Evolutionary conservation across 2,113 vertebrate genomes (phyloP), one percentile per base, ranked within the genome.

Genomic region (Caracal caracal): DNA sequence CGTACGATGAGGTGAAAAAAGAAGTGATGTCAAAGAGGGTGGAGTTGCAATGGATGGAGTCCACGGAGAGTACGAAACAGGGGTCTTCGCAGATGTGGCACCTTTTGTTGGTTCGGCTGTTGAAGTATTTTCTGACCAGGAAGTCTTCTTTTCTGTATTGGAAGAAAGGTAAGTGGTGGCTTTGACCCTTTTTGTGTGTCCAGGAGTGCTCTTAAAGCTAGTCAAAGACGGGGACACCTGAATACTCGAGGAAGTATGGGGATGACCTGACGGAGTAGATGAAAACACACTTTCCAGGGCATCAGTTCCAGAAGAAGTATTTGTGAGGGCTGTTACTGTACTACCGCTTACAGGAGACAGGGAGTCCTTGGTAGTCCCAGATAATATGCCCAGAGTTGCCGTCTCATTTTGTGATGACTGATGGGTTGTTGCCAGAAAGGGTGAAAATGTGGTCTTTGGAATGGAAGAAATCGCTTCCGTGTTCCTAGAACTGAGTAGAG

Each of bases 161-260:
- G n/a, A 90, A 84, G 91, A 97, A 93, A 86, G 9, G 68, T 56
- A 80, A 53, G 26, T 86, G 7, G 56, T 71, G 10, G 16, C 1
- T 92, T 97, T 95, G 84, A 91, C 4, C 89, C 35, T 91, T 96
- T 75, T 35, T 92, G 68, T 96, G 71, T 87, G 13, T 84, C 43
- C 71, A 66, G 33, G 37, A 26, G 65, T 95, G 19, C 33, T 93
- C n/a, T 56, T 96, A 76, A 90, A 88, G 28, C 37, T 84, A 71
- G 28, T 66, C 53, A 71, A 92, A 94, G 75, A 90, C 71, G 84
- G 75, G 11, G 43, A 96, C 88, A 53, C 13, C 20, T 94, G 92
- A 92, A 63, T 87, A 71, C 76, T 89, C 28, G 40, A 51, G 16
- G 87, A 94, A 92, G 83, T 85, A 65, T 88, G 81, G 75, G 80